Conservation (phyloP, 2,797 vertebrate genomes). For the Gymnothorax javanicus region DNA sequence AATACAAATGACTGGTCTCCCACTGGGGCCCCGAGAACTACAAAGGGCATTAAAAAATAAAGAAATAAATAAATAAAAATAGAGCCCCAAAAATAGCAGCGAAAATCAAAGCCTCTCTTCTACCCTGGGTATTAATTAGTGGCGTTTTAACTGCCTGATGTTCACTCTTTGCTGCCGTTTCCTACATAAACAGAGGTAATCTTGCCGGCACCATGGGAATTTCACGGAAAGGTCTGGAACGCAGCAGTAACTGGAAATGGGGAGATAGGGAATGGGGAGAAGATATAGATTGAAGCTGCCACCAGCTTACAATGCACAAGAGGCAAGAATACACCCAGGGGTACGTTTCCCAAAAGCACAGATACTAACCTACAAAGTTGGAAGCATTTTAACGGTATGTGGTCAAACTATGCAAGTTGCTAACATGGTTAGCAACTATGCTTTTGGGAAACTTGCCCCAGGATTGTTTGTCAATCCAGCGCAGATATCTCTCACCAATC, state of each 20-base stretch:
- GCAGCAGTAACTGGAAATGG: neutral
- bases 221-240: neutral
- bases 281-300: too few relatives aligned
- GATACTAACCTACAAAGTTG: too few relatives aligned
- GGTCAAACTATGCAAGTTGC: too few relatives aligned
- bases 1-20: neutral
- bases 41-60: neutral
- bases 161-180: conserved; percentile 27
- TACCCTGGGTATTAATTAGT: conserved; percentile 39
- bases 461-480: too few relatives aligned
- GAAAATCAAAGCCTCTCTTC: conserved; percentile 30
- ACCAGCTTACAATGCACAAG: too few relatives aligned
- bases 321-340: too few relatives aligned
- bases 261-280: neutral
- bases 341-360: too few relatives aligned
- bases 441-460: too few relatives aligned
- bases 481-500: too few relatives aligned
- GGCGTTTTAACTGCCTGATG: conserved; percentile 28
- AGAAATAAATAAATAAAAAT: neutral
- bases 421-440: too few relatives aligned
- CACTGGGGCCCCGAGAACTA: neutral
- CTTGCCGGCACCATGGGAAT: neutral
- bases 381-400: too few relatives aligned
- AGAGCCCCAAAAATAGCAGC: conserved; percentile 32
- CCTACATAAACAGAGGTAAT: conserved; percentile 32